Evolutionary conservation across 2,797 vertebrate genomes (phyloP), one percentile per base, ranked within the genome.

Genomic region (Carcharodon carcharias): DNA sequence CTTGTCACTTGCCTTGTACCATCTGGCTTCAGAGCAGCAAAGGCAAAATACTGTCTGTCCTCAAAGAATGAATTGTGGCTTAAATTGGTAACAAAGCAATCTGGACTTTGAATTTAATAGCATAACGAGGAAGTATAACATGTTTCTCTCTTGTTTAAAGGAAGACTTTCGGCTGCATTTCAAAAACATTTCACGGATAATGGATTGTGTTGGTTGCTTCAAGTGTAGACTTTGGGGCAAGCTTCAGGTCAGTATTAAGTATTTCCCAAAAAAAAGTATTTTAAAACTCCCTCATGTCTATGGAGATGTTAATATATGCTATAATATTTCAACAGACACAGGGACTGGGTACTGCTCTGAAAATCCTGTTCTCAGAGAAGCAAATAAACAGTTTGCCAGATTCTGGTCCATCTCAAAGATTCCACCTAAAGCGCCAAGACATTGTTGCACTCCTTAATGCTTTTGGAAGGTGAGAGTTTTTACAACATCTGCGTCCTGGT

Each of bases 181-280:
- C 85, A 98, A 98, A 97, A 99, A 99, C 96, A 99, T 99, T 97
- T 99, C 99, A 1, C 98, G 97, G 97, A 99, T 99, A 96, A 99
- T 99, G 99, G 99, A 99, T 97, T 99, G 99, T 1, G 98, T 99
- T 11, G 99, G 98, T 96, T 99, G 99, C 97, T 98, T 99, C 96
- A 99, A 99, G 96, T 99, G 99, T 96, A 98, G 99, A 8, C 98
- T 99, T 23, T 99, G 99, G 99, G 99, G 99, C 80, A 99, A 99
- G 97, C 35, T 99, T 96, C 99, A 99, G 98, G 99, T 98, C 69
- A 97, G 97, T 18, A 69, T 9, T 71, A 89, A 26, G 12, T 3
- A 45, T 0, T n/a, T 31, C 12, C 73, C 18, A 61, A 96, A 67
- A 82, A 31, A 73, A 56, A 96, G 87, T 56, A 26, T 92, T 12